Evolutionary conservation across 2,888 invertebrate genomes (phyloP), one percentile per base, ranked within the genome.

Genomic region (Aricia artaxerxes): DNA sequence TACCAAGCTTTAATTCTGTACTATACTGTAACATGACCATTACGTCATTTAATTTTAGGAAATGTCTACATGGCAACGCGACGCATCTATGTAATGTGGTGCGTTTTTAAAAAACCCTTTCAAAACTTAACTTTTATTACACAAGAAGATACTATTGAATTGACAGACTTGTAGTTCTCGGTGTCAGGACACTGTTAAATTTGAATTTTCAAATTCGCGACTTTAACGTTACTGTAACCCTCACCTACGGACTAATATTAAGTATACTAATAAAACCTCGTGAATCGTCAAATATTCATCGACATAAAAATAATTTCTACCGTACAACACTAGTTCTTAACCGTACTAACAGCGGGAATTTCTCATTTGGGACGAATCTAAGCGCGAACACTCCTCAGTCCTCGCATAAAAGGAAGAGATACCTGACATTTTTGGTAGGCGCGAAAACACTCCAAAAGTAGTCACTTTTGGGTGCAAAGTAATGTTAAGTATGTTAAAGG

Each of bases 311-410:
- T n/a, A 16, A 1, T 35, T 69, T 1, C 31, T 4, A 35, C 9
- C 31, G 31, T 4, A 44, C 53, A 78, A 61, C 73, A 79, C 35
- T 78, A 79, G 80, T 77, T 79, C 78, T 73, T 35, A 78, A 73
- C 64, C 72, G n/a, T 72, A 24, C 4, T 57, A 57, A 57, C 75
- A 79, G 61, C 75, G 60, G 73, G 91, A 91, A 92, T 91, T 92
- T 91, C 86, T 92, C 91, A 92, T 91, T 92, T 90, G 87, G 86
- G 85, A 81, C 84, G 83, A 84, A 85, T 85, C 86, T 85, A 86
- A 88, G 89, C 88, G 88, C 80, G 83, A 81, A 83, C 83, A 82
- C 83, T 79, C 78, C 79, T 80, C 83, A 82, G 82, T 79, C 78
- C 79, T 80, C 77, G 79, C 77, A 81, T 78, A 78, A 80, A 81